Evolutionary conservation across 2,888 invertebrate genomes (phyloP).

Genomic region (Spilarctia lutea): DNA sequence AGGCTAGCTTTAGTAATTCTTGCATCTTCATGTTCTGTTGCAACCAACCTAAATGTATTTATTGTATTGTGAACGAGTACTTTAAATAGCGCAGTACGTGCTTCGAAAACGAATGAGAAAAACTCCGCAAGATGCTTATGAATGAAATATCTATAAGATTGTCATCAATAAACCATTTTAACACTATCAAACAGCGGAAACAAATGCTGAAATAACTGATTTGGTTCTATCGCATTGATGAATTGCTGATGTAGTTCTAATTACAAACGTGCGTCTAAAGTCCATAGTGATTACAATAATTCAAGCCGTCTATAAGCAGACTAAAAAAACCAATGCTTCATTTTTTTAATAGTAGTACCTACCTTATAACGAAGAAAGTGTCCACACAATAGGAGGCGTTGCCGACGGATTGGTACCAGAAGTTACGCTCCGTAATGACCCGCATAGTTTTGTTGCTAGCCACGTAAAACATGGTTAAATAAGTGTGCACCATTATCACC

Average conservation of each 20-base stretch:
- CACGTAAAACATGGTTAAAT: conserved; percentile 92
- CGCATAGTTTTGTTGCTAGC: conserved; percentile 91
- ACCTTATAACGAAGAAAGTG: conserved; percentile 95
- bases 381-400: conserved; percentile 95
- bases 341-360: conserved; percentile 22
- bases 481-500: conserved; percentile 95
- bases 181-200: background rate
- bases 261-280: background rate
- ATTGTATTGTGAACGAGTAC: background rate
- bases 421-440: conserved; percentile 90
- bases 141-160: background rate
- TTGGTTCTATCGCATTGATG: no score
- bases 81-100: conserved; percentile 2
- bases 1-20: conserved; percentile 6
- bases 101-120: background rate
- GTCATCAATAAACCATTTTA: background rate
- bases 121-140: background rate
- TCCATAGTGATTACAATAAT: background rate
- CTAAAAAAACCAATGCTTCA: background rate
- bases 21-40: conserved; percentile 6
- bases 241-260: background rate
- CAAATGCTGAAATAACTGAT: background rate
- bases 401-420: conserved; percentile 93
- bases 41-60: conserved; percentile 16
- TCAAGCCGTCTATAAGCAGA: background rate